Percentiles rank a stretch among this genome's conserved stretches.
phyloP scores from a whole-genome alignment of 2,888 invertebrate genomes.

The Heliconius charithonia region DNA sequence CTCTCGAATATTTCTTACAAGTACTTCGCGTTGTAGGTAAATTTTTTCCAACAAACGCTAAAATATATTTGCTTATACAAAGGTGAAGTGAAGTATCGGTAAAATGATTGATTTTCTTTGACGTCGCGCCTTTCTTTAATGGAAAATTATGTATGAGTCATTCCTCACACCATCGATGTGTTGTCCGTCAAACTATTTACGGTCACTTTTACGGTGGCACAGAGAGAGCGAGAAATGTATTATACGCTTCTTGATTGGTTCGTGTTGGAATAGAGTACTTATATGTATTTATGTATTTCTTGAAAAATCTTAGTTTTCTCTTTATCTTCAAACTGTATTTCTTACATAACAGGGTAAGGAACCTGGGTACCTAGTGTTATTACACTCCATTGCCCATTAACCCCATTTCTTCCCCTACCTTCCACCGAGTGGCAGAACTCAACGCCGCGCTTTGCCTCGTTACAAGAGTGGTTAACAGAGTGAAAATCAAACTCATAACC shows the following conservation, averaged over 20 bases:
- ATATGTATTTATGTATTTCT: neutral
- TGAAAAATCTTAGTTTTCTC: no score
- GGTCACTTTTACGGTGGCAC: slow-evolving; percentile 41
- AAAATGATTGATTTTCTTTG: slow-evolving; percentile 43
- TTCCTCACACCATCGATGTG: slow-evolving; percentile 32
- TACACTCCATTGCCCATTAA: no score
- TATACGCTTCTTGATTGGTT: slow-evolving; percentile 36
- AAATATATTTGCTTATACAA: slow-evolving; percentile 10
- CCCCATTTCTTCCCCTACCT: no score
- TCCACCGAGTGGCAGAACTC: no score
- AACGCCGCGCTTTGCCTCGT: no score
- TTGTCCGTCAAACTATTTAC: slow-evolving; percentile 34
- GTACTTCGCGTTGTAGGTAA: neutral
- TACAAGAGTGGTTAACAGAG: no score
- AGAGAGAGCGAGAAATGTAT: no score
- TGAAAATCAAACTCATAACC: no score
- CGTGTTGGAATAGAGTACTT: neutral
- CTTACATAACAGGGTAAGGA: no score
- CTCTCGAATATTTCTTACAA: neutral
- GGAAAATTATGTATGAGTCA: slow-evolving; percentile 42
- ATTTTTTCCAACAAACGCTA: neutral
- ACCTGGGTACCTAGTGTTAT: no score
- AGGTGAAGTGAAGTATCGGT: neutral
- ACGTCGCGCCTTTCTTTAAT: slow-evolving; percentile 31
- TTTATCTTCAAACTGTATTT: no score